Evolutionary conservation across 64 coral and sea anemone species (phyloP).

Genomic region (Porites lutea): DNA sequence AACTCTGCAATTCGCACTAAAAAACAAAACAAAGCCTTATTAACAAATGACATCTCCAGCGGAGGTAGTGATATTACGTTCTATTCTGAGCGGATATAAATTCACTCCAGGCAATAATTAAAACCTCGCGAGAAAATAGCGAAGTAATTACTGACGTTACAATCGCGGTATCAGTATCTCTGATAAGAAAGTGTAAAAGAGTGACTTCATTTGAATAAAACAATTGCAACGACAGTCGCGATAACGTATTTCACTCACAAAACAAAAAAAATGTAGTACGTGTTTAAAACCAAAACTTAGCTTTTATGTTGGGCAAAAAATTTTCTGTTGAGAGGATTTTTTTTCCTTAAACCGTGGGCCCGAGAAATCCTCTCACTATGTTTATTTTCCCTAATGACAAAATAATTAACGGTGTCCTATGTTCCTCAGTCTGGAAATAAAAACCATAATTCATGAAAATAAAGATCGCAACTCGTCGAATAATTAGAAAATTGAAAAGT

Average conservation of each 20-base stretch:
- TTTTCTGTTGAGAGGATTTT: background rate
- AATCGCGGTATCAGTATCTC: conserved; percentile 14
- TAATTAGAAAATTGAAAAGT: background rate
- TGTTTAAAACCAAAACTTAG: background rate
- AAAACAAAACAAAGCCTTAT: conserved; percentile 16
- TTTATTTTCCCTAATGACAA: background rate
- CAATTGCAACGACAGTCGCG: conserved; percentile 1
- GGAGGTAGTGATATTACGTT: background rate
- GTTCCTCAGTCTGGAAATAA: background rate
- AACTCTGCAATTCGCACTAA: background rate
- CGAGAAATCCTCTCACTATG: background rate
- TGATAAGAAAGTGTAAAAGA: conserved; percentile 20
- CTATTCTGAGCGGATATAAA: background rate
- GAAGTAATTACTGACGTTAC: conserved; percentile 8
- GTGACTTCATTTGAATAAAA: conserved; percentile 44
- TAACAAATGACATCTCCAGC: conserved; percentile 24
- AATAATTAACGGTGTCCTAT: background rate
- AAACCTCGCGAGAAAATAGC: conserved; percentile 2
- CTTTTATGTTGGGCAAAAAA: background rate
- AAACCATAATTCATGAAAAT: background rate
- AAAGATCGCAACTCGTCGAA: background rate
- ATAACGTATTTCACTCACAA: background rate
- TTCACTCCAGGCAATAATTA: conserved; percentile 34
- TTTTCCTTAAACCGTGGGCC: background rate
- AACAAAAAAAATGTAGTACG: background rate